Base-by-base conservation (phyloP, 2,888 invertebrate genomes). In the Aromia moschata region DNA sequence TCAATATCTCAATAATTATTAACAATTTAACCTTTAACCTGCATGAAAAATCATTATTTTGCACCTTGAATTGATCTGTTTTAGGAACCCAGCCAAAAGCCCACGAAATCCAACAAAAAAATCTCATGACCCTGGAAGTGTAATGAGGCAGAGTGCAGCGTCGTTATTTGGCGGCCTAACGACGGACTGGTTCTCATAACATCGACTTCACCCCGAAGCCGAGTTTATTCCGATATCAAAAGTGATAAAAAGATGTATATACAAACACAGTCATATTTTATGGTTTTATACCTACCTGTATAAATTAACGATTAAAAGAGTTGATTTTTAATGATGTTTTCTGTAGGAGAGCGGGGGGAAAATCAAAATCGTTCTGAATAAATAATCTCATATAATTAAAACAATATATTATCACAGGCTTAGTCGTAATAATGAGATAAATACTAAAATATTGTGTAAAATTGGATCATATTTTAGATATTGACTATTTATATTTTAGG, bases 91-190 rank as follows among this genome's bases (percentile, higher is more conserved):
- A 41, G 33, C 40, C 52, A 52, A 25, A 52, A 52, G 12, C 12
- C 31, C 2, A 41, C 33, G 18, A 3, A 73, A 69, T 53, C 55
- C 58, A 18, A 61, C 69, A 7, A 81, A 77, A 47, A 77, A 77
- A 38, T 72, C 73, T 18, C 80, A 72, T 47, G 81, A 83, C 61
- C 79, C 87, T 1, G 83, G 85, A 40, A 86, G 87, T 0, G 77
- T 82, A 14, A 81, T 84, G 51, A 86, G 90, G 65, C 90, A 91
- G 11, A 88, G 91, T 10, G 91, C 92, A 0, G 89, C 91, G 0
- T 89, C 92, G 0, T 88, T 93, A 80, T 92, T 93, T 78, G 92
- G 89, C 52, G 90, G 89, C 1, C 89, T 92, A 87, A 89, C 92
- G 4, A 89, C 90, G 7, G 92, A 93, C 77, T 93, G 92, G 92